Evolutionary conservation across 1,140 invertebrate genomes (phyloP).

Genomic region (Eumaeus atala): DNA sequence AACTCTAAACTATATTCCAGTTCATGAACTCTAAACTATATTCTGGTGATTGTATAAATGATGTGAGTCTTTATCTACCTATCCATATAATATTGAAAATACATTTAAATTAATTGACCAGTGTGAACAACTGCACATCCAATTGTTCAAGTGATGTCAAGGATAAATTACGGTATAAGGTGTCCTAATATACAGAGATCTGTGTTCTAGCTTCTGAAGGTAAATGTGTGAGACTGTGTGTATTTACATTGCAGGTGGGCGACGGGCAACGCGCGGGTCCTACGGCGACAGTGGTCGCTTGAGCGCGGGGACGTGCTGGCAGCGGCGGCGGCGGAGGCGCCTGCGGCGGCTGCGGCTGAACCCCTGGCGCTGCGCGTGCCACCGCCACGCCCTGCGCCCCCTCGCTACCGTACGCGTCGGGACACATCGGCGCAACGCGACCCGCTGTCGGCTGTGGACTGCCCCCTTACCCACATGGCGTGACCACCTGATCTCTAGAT

Average conservation of each 20-base stretch:
- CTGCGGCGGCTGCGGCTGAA: constrained; percentile 14
- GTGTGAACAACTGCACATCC: background rate
- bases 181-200: background rate
- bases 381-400: constrained; percentile 26
- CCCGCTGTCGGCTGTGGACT: constrained; percentile 14
- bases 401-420: constrained; percentile 35
- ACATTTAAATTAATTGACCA: background rate
- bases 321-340: constrained; percentile 29
- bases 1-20: too few species aligned
- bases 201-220: background rate
- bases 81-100: too few species aligned
- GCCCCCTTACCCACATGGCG: constrained; percentile 20
- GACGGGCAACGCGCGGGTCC: constrained; percentile 27
- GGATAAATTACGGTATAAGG: too few species aligned
- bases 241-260: constrained; percentile 36
- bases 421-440: constrained; percentile 22
- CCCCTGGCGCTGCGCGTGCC: constrained; percentile 25
- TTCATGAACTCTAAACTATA: too few species aligned
- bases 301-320: constrained; percentile 46
- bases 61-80: too few species aligned
- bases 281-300: constrained; percentile 54
- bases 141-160: background rate
- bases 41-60: too few species aligned
- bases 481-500: constrained; percentile 25
- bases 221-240: too few species aligned